These are phyloP conservation scores for Lathamus discolor DNA, from an alignment of 2,113 vertebrate species.

Conservation along the genomic window DNA sequence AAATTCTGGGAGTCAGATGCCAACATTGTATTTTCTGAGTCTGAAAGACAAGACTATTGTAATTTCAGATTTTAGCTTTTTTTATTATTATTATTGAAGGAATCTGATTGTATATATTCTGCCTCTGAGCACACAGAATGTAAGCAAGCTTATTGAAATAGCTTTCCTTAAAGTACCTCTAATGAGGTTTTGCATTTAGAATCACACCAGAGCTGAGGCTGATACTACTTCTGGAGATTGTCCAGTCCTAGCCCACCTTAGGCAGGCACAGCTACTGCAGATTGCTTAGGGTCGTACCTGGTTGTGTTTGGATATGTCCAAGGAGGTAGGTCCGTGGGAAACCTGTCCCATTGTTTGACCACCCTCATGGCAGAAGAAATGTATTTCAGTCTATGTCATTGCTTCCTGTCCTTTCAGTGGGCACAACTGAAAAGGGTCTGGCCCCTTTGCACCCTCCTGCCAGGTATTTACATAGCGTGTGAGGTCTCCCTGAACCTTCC, in stretches of 20 bases:
- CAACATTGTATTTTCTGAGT: background rate
- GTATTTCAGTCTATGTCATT: background rate
- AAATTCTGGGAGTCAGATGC: background rate
- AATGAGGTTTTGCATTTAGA: constrained; percentile 3
- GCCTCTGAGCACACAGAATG: background rate
- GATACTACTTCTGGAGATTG: background rate
- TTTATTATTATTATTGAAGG: background rate
- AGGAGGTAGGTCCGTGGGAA: background rate
- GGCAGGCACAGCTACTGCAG: background rate
- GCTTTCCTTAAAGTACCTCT: background rate
- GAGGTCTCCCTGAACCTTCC: background rate
- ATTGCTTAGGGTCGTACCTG: background rate
- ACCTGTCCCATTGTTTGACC: background rate
- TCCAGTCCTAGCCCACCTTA: background rate
- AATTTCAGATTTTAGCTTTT: background rate
- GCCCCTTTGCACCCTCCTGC: background rate
- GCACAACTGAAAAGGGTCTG: background rate
- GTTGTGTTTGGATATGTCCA: background rate
- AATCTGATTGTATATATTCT: background rate
- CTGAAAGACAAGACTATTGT: background rate
- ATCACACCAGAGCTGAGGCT: background rate
- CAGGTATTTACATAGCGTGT: background rate
- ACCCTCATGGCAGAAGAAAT: background rate
- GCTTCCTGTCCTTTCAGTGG: background rate
- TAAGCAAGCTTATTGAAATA: background rate